These are phyloP conservation scores for Drosophila lacicola DNA, from an alignment of 2,888 invertebrate genomes.

Conservation along the genomic window DNA sequence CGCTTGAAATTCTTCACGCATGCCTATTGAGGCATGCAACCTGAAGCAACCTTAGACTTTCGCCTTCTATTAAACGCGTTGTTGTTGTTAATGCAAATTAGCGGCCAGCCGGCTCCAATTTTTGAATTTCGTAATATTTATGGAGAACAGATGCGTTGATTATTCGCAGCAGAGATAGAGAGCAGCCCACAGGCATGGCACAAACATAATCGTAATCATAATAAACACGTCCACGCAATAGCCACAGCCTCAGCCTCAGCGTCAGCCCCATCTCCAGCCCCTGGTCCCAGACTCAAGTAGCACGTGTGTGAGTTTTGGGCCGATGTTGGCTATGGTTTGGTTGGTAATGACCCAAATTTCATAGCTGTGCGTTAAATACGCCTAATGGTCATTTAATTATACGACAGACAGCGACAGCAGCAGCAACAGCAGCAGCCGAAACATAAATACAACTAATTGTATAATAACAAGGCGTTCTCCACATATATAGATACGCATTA, in stretches of 20 bases:
- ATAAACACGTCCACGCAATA: slow-evolving; percentile 68
- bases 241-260: slow-evolving; percentile 30
- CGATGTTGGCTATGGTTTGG: slow-evolving; percentile 39
- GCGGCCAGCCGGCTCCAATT: slow-evolving; percentile 54
- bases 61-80: slow-evolving; percentile 56
- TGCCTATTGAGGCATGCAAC: slow-evolving; percentile 50
- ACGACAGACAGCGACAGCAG: slow-evolving; percentile 62
- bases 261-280: slow-evolving; percentile 19
- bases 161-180: slow-evolving; percentile 39
- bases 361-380: slow-evolving; percentile 68
- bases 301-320: slow-evolving; percentile 74
- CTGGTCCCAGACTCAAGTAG: slow-evolving; percentile 31
- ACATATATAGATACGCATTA: slow-evolving; percentile 24
- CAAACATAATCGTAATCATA: slow-evolving; percentile 69
- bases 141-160: slow-evolving; percentile 69
- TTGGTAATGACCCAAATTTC: slow-evolving; percentile 82
- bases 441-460: slow-evolving; percentile 78
- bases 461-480: slow-evolving; percentile 68
- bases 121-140: slow-evolving; percentile 53
- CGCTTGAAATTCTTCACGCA: slow-evolving; percentile 77
- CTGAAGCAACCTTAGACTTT: slow-evolving; percentile 59
- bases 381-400: slow-evolving; percentile 80
- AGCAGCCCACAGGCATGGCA: slow-evolving; percentile 41
- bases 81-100: slow-evolving; percentile 48
- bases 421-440: slow-evolving; percentile 40